A percentile compares a stretch with the other conserved stretches of the same genome.
Evolutionary conservation across 2,797 vertebrate genomes (phyloP).

Genomic region (Clarias laeviceps): DNA sequence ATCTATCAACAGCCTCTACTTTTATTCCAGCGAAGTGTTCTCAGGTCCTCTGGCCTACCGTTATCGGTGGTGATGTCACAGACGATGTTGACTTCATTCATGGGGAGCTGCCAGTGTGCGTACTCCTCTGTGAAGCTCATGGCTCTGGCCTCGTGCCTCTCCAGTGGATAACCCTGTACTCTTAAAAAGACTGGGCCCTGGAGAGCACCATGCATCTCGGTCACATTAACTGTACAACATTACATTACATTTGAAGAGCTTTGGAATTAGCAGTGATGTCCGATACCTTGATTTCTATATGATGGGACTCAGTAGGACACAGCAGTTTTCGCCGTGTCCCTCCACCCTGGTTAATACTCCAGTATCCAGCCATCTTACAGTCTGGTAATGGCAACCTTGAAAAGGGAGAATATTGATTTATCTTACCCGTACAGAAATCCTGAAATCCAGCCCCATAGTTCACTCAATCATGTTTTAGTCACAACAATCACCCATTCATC

Average conservation of each 20-base stretch:
- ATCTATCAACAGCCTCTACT: background rate
- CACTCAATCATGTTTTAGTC: background rate
- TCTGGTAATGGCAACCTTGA: constrained; percentile 88
- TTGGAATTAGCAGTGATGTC: background rate
- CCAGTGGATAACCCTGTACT: constrained; percentile 82
- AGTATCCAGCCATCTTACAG: constrained; percentile 86
- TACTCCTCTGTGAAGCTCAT: constrained; percentile 90
- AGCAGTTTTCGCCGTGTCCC: constrained; percentile 80
- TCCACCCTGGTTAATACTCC: constrained; percentile 80
- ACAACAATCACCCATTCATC: constrained; percentile 3
- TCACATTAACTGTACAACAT: constrained; percentile 12
- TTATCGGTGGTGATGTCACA: constrained; percentile 84
- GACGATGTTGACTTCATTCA: constrained; percentile 90
- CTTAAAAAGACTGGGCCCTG: constrained; percentile 89
- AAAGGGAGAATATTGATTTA: constrained; percentile 26
- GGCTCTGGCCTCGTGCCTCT: constrained; percentile 84
- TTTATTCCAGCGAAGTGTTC: background rate
- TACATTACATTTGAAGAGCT: background rate
- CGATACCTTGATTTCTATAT: constrained; percentile 85
- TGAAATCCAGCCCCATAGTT: background rate
- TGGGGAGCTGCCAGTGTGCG: constrained; percentile 87
- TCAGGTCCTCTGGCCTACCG: constrained; percentile 70
- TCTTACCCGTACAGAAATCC: background rate
- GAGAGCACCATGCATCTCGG: constrained; percentile 31
- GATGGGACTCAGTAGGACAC: constrained; percentile 84